Base-by-base conservation (phyloP, 2,888 invertebrate species). In the Drosophila buzzatii region DNA sequence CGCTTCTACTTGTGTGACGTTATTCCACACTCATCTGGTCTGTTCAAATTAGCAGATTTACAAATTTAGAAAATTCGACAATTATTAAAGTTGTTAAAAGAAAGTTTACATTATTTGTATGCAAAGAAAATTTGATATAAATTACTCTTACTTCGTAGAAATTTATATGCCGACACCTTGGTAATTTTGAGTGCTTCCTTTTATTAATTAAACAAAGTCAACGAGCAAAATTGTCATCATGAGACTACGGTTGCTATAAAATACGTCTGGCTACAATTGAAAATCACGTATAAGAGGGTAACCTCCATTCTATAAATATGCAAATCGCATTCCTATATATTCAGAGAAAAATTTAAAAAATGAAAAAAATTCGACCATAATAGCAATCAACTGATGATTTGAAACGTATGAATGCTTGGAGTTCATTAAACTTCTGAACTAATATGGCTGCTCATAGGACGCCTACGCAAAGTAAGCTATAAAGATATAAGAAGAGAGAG, bases 361-460 rank as follows among this genome's bases (percentile, higher is more conserved):
- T 66, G 59, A 70, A 70, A 76, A 70, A 55, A 27, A 55, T 45
- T 71, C 53, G 60, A 75, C 69, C 59, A 70, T 57, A 63, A 56
- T 27, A 47, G 55, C 41, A 55, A 51, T 67, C n/a, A n/a, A 81
- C 81, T 82, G 80, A 81, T 70, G 33, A 66, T 56, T 61, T 61
- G 61, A 63, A 74, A 65, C 51, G 37, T 35, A 23, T 51, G 42
- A 69, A 70, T 77, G 60, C 57, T 63, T 66, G 56, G 71, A 74
- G 86, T 89, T 86, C 86, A 89, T 87, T 87, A 85, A 86, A 87
- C 86, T 63, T 63, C 60, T 62, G 39, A 56, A 44, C 59, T 33
- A 55, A 56, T 59, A 53, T 51, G 58, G 66, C 27, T 57, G 51
- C 71, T 68, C 72, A 65, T 72, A 61, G 73, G 65, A 75, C 73